A percentile compares a stretch with the other conserved stretches of the same genome.
Evolutionary conservation across 2,113 vertebrate genomes (phyloP).

Genomic region (Heterocephalus glaber): DNA sequence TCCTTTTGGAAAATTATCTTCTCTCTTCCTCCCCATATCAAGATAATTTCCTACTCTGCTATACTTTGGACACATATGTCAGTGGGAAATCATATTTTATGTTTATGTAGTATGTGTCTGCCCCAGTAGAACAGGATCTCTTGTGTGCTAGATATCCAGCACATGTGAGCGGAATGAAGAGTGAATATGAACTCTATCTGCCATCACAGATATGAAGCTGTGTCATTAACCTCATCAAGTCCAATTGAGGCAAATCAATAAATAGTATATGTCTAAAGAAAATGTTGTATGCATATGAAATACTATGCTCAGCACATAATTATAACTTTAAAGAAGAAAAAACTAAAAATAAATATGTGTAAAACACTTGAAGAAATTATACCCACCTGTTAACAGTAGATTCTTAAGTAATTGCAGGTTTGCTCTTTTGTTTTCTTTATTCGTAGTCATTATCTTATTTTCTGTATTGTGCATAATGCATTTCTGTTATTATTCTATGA

Average conservation of each 20-base stretch:
- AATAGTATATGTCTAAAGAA: neutral
- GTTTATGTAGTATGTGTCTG: neutral
- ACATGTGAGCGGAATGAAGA: neutral
- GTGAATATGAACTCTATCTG: neutral
- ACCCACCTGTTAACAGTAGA: neutral
- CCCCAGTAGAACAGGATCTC: neutral
- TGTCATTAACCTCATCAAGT: neutral
- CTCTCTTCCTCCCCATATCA: neutral
- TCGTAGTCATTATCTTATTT: neutral
- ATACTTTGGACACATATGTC: neutral
- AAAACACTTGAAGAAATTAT: neutral
- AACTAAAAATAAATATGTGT: neutral
- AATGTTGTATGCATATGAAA: neutral
- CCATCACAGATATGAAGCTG: neutral
- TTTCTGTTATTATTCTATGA: neutral
- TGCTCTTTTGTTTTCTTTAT: neutral
- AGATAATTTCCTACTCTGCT: neutral
- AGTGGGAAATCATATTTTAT: neutral
- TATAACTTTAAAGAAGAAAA: neutral
- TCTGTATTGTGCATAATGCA: neutral
- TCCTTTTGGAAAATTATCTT: neutral
- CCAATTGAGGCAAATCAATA: neutral
- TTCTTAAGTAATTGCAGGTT: neutral
- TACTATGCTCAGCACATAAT: neutral
- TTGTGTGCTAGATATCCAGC: neutral